Evolutionary conservation across 2,113 vertebrate species (phyloP).

Genomic region (Choloepus hoffmanni): DNA sequence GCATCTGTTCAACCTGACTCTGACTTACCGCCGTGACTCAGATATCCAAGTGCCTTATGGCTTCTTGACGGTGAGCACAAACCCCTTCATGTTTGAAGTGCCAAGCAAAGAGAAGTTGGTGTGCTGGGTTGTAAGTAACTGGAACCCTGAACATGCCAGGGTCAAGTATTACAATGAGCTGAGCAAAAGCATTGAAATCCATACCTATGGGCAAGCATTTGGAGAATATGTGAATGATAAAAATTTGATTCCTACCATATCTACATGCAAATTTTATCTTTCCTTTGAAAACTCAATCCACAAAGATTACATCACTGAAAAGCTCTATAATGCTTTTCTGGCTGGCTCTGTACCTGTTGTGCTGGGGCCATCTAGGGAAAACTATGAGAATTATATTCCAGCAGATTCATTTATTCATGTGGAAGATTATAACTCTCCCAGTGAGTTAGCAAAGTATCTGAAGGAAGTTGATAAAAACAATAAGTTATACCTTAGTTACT

Average conservation of each 20-base stretch:
- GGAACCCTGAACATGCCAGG: constrained; percentile 96
- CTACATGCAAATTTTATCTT: constrained; percentile 97
- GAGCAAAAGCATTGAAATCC: constrained; percentile 96
- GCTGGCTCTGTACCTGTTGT: constrained; percentile 96
- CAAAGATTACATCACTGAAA: constrained; percentile 98
- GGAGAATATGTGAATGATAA: constrained; percentile 95
- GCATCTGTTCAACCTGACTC: constrained; percentile 96
- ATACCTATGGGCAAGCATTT: constrained; percentile 96
- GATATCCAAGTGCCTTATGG: constrained; percentile 99
- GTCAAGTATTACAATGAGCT: constrained; percentile 98
- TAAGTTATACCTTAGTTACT: constrained; percentile 96
- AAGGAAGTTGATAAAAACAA: constrained; percentile 96
- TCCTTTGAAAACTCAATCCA: constrained; percentile 98
- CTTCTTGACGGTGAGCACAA: constrained; percentile 92
- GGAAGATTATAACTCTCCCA: constrained; percentile 95
- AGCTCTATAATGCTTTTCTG: constrained; percentile 96
- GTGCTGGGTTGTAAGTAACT: constrained; percentile 99
- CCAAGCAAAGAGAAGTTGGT: constrained; percentile 96
- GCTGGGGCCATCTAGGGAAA: constrained; percentile 94
- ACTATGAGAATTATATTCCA: constrained; percentile 98
- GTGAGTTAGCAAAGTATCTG: constrained; percentile 96
- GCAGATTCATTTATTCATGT: constrained; percentile 97
- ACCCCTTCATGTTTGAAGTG: constrained; percentile 93
- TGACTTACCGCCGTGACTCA: constrained; percentile 96
- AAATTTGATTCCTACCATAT: constrained; percentile 96